Base-by-base conservation (phyloP, 2,888 invertebrate species). In the Phoenoteleia sp. region DNA sequence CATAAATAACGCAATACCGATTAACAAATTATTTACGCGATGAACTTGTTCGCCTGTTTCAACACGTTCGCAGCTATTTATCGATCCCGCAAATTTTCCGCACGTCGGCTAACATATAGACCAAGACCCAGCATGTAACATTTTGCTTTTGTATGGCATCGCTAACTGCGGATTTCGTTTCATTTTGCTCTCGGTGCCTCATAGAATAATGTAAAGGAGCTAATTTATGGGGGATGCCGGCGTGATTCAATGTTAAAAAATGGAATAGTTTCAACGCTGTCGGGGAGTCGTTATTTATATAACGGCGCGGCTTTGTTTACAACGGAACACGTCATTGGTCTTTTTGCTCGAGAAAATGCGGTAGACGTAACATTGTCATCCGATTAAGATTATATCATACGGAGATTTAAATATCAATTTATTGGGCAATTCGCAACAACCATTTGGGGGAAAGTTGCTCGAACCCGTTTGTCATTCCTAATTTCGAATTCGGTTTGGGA, bases 351-450 rank as follows among this genome's bases (percentile, higher is more conserved):
- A 15, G n/a, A n/a, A n/a, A n/a, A n/a, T n/a, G n/a, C n/a, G n/a
- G n/a, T n/a, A 60, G 72, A 72, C 33, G 36, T 60, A 60, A 29
- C 72, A n/a, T n/a, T n/a, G 60, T 36, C 42, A 60, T 49, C 49
- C 23, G 39, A 49, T 19, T 49, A 39, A 52, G 74, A 74, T 74
- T 62, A 62, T 74, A 62, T 74, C 74, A 74, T 54, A 17, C 39
- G 19, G 42, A 19, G 42, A 66, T 54, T 45, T 17, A 19, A 75
- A 74, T 74, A 17, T 19, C 64, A 27, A 54, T 54, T 56, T 52
- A 33, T 75, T 27, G 45, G 9, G 64, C 75, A 66, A 75, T 45
- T 54, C 17, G 7, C 13, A 15, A n/a, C n/a, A n/a, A n/a, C n/a
- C n/a, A n/a, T 19, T 21, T 19, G 2, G 23, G 33, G 25, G 25